Percentiles rank a stretch among this genome's conserved stretches.
Evolutionary conservation across 2,797 vertebrate species (phyloP).

Genomic region (Trachops cirrhosus): DNA sequence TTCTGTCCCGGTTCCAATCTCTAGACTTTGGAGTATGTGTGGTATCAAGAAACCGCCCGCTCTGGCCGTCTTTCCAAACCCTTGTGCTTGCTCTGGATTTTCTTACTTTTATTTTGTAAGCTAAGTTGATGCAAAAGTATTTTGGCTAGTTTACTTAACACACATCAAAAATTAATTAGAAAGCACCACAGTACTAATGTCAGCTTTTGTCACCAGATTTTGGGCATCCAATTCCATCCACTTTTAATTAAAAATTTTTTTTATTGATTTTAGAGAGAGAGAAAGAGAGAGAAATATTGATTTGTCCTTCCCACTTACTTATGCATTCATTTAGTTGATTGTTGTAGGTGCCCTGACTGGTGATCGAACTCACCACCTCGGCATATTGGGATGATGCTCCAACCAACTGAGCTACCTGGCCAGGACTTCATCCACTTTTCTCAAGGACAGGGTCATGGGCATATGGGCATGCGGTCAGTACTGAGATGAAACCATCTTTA

Average conservation of each 20-base stretch:
- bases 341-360: not conserved
- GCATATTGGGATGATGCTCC: not conserved
- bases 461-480: not conserved
- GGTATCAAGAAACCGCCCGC: fast-evolving
- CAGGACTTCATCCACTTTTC: not conserved
- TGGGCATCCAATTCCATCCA: not conserved
- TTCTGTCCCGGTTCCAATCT: not conserved
- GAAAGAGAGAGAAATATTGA: not conserved
- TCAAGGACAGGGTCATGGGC: not conserved
- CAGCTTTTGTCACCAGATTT: not conserved
- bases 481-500: not conserved
- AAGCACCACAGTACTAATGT: not conserved
- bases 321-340: not conserved
- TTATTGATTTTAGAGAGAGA: not conserved
- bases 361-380: not conserved
- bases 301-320: not conserved
- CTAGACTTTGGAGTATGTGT: too few species aligned
- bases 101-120: not conserved
- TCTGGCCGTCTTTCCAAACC: not conserved
- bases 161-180: not conserved
- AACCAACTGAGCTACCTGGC: not conserved
- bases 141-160: not conserved
- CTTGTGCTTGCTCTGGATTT: not conserved
- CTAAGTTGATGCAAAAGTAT: not conserved
- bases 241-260: not conserved